Percentiles rank a stretch among this genome's conserved stretches.
Conservation (phyloP, 2,113 vertebrate species). For the Bambusicola thoracicus region DNA sequence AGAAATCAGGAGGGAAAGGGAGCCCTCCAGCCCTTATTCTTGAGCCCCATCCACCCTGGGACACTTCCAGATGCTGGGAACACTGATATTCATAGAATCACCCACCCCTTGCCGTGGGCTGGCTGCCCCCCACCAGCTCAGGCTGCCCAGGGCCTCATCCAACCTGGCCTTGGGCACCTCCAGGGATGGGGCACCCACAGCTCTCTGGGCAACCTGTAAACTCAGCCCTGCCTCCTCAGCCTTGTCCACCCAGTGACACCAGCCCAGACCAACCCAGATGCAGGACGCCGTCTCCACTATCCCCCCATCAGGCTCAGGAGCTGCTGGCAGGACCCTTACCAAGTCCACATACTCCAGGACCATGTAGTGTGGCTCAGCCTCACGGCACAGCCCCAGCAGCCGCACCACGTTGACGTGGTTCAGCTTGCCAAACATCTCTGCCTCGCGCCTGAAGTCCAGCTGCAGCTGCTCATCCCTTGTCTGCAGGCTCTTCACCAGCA, state of each 20-base stretch:
- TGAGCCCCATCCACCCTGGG: not conserved
- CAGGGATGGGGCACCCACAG: no score
- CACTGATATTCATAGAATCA: not conserved
- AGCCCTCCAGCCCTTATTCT: not conserved
- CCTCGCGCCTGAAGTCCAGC: slow-evolving; percentile 91
- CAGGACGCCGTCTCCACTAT: not conserved
- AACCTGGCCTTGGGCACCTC: no score
- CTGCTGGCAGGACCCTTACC: slow-evolving; percentile 75
- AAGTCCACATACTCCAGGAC: slow-evolving; percentile 96
- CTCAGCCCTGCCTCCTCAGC: not conserved
- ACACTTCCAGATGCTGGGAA: not conserved
- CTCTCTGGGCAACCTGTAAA: no score
- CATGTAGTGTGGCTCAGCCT: slow-evolving; percentile 92
- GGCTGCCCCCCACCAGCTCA: no score
- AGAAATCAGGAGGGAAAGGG: not conserved
- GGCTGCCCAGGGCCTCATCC: no score
- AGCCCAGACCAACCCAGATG: not conserved
- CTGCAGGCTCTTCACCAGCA: slow-evolving; percentile 94
- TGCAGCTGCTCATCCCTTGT: slow-evolving; percentile 90
- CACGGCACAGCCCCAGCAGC: slow-evolving; percentile 90
- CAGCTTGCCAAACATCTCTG: slow-evolving; percentile 96
- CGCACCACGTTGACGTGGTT: slow-evolving; percentile 88
- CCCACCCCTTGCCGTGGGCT: no score
- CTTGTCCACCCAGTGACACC: not conserved
- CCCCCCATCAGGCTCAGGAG: not conserved